These are phyloP conservation scores for Laothoe populi DNA, from an alignment of 2,888 invertebrate genomes.

Conservation along the genomic window DNA sequence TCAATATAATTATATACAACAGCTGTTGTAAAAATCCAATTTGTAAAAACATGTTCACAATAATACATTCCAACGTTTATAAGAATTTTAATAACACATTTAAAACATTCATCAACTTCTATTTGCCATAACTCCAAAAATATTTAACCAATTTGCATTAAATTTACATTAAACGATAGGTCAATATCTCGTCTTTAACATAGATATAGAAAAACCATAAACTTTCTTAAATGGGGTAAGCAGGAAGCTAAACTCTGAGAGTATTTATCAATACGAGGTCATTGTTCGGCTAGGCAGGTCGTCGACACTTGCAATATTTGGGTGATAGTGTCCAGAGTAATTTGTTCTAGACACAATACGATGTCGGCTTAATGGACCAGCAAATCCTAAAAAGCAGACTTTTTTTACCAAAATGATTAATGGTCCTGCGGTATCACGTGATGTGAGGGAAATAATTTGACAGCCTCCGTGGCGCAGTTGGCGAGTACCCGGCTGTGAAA, in stretches of 20 bases:
- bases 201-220: not conserved
- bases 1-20: not conserved
- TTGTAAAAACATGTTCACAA: not conserved
- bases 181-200: not conserved
- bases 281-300: constrained; percentile 25
- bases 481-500: too few relatives aligned
- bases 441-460: not conserved
- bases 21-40: not conserved
- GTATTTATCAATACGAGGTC: constrained; percentile 24
- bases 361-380: not conserved
- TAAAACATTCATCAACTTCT: not conserved
- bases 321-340: constrained; percentile 26
- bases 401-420: not conserved
- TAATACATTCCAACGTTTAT: not conserved
- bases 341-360: constrained; percentile 26
- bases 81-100: not conserved
- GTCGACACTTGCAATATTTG: constrained; percentile 30
- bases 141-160: not conserved
- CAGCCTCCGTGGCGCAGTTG: too few relatives aligned
- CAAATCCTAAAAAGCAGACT: not conserved
- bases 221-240: not conserved
- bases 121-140: not conserved
- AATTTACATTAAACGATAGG: not conserved
- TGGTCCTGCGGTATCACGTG: not conserved
- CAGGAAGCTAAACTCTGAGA: constrained; percentile 23